Evolutionary conservation across 53 echinoderm and acorn worm species (phyloP).

Genomic region (Actinopyga echinites): DNA sequence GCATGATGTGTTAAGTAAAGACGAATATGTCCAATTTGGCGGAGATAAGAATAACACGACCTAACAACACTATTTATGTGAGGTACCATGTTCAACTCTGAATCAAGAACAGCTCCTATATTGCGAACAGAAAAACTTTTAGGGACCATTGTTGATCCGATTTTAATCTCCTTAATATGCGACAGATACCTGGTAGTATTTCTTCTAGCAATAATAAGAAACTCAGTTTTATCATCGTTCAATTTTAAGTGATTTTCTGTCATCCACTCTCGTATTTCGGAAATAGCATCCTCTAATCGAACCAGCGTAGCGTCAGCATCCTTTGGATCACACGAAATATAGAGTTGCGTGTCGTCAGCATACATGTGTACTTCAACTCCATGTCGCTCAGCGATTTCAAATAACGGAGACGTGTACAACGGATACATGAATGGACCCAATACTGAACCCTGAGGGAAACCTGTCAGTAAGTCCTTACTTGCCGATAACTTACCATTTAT

Average conservation of each 20-base stretch:
- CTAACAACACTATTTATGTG: too few relatives aligned
- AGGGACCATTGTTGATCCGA: neutral
- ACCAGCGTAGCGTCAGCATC: too few relatives aligned
- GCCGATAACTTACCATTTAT: too few relatives aligned
- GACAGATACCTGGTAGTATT: too few relatives aligned
- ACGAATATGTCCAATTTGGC: too few relatives aligned
- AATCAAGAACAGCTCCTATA: neutral
- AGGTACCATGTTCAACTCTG: too few relatives aligned
- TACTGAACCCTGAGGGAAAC: constrained; percentile 30
- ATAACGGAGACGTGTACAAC: constrained; percentile 22
- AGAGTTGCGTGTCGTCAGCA: constrained; percentile 36
- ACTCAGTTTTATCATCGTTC: too few relatives aligned
- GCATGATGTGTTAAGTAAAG: too few relatives aligned
- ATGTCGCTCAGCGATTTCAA: neutral
- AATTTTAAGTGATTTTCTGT: neutral
- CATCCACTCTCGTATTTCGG: neutral
- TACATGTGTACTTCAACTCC: constrained; percentile 15
- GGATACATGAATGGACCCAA: constrained; percentile 21
- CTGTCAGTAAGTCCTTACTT: neutral
- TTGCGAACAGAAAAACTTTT: neutral
- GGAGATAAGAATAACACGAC: too few relatives aligned
- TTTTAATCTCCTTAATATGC: too few relatives aligned
- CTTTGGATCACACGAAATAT: constrained; percentile 27
- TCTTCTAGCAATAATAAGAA: too few relatives aligned
- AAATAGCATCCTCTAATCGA: neutral